phyloP scores from a whole-genome alignment of 2,888 invertebrate species.

The Tachina fera region DNA sequence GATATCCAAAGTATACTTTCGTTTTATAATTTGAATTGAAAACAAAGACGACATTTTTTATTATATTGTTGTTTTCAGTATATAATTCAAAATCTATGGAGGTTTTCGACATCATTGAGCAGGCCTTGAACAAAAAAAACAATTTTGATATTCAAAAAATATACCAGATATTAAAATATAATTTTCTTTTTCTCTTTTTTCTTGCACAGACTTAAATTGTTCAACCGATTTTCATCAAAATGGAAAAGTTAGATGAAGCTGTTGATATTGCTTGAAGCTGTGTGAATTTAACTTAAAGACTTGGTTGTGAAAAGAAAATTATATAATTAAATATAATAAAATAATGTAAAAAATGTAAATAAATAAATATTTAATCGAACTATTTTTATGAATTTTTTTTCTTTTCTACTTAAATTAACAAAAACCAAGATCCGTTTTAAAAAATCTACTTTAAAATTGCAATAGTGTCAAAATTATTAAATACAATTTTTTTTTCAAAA shows the following conservation, averaged over 20 bases:
- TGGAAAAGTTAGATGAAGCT: slow-evolving; percentile 65
- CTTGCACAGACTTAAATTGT: slow-evolving; percentile 43
- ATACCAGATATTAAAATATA: background rate
- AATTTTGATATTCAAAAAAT: background rate
- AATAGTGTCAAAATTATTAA: no score
- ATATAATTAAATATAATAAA: slow-evolving; percentile 8
- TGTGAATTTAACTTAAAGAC: slow-evolving; percentile 2
- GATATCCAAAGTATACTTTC: no score
- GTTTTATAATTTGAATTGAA: no score
- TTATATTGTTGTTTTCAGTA: no score
- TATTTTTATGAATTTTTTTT: background rate
- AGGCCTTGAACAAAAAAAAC: no score
- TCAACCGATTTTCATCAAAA: slow-evolving; percentile 50
- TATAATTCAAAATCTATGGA: no score
- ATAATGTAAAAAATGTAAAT: slow-evolving; percentile 19
- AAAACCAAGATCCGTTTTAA: no score
- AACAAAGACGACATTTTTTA: no score
- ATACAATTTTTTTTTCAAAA: no score
- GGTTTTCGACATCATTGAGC: no score
- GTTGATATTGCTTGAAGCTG: background rate
- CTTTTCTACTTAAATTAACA: no score
- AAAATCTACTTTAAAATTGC: no score
- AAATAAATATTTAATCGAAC: background rate
- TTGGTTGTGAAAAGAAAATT: slow-evolving; percentile 49
- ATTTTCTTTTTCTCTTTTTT: slow-evolving; percentile 32